These are phyloP conservation scores for Gobio gobio DNA, from an alignment of 2,113 vertebrate genomes.

Conservation along the genomic window DNA sequence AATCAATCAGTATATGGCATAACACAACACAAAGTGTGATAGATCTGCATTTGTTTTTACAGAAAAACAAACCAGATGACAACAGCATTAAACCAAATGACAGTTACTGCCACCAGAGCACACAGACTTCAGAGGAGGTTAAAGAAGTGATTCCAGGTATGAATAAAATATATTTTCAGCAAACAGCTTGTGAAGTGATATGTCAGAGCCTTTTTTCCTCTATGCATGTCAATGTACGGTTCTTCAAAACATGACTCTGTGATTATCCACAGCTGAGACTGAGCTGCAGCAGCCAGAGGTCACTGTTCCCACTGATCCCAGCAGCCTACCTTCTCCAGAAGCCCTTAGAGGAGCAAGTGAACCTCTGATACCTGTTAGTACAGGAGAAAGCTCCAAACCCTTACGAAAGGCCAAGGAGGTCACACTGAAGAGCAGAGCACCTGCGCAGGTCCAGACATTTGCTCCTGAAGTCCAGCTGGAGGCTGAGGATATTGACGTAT, in stretches of 20 bases:
- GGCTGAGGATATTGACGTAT: not conserved
- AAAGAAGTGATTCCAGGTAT: conserved; percentile 72
- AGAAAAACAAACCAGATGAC: conserved; percentile 78
- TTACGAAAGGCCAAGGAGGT: conserved; percentile 60
- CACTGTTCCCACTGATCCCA: not conserved
- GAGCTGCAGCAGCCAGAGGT: conserved; percentile 26
- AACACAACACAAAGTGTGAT: not conserved
- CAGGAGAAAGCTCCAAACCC: conserved; percentile 32
- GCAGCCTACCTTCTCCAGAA: not conserved
- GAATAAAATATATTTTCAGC: not conserved
- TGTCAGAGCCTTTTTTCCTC: not conserved
- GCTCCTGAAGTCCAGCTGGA: conserved; percentile 46
- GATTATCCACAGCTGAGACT: conserved; percentile 21
- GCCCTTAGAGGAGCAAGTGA: not conserved
- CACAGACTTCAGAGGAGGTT: conserved; percentile 72
- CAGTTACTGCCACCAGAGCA: conserved; percentile 65
- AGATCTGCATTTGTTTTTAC: conserved; percentile 61
- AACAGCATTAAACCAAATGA: conserved; percentile 72
- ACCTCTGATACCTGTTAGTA: not conserved
- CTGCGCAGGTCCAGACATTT: conserved; percentile 59
- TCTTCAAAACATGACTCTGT: not conserved
- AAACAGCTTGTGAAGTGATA: not conserved
- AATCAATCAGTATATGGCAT: not conserved
- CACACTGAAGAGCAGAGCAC: conserved; percentile 60
- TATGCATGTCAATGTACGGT: not conserved